Evolutionary conservation across 2,113 vertebrate genomes (phyloP).

Genomic region (Zingel zingel): DNA sequence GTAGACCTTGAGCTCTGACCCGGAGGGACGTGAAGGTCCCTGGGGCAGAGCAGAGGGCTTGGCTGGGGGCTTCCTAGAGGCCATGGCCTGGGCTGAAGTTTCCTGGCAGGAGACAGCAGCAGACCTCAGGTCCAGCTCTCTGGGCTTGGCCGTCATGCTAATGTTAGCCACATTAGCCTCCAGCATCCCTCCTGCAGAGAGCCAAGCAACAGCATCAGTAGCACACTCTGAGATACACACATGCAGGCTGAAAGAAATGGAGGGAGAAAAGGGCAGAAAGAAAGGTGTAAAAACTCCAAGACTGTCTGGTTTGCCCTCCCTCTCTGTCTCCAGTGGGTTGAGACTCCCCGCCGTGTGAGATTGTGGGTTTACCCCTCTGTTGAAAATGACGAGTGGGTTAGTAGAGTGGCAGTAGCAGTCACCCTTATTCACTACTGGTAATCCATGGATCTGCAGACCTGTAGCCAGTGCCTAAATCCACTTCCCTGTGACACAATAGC

Average conservation of each 20-base stretch:
- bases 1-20: slow-evolving; percentile 92
- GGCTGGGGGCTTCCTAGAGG: slow-evolving; percentile 85
- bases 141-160: slow-evolving; percentile 84
- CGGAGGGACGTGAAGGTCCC: slow-evolving; percentile 80
- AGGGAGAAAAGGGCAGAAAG: slow-evolving; percentile 36
- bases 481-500: slow-evolving; percentile 43
- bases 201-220: slow-evolving; percentile 87
- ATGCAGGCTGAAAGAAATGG: slow-evolving; percentile 39
- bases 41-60: slow-evolving; percentile 81
- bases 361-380: slow-evolving; percentile 58
- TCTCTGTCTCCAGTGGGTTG: slow-evolving; percentile 41
- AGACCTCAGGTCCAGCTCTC: slow-evolving; percentile 83
- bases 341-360: slow-evolving; percentile 66
- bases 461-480: slow-evolving; percentile 63
- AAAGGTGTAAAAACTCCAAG: slow-evolving; percentile 45
- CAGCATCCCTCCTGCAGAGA: slow-evolving; percentile 90
- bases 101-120: slow-evolving; percentile 74
- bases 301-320: slow-evolving; percentile 42
- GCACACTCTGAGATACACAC: slow-evolving; percentile 62
- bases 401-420: slow-evolving; percentile 51
- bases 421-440: slow-evolving; percentile 69
- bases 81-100: slow-evolving; percentile 81
- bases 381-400: slow-evolving; percentile 61
- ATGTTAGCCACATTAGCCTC: slow-evolving; percentile 85
- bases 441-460: slow-evolving; percentile 77